These are phyloP conservation scores for Ariopsis seemanni DNA, from an alignment of 2,113 vertebrate species.

Conservation along the genomic window DNA sequence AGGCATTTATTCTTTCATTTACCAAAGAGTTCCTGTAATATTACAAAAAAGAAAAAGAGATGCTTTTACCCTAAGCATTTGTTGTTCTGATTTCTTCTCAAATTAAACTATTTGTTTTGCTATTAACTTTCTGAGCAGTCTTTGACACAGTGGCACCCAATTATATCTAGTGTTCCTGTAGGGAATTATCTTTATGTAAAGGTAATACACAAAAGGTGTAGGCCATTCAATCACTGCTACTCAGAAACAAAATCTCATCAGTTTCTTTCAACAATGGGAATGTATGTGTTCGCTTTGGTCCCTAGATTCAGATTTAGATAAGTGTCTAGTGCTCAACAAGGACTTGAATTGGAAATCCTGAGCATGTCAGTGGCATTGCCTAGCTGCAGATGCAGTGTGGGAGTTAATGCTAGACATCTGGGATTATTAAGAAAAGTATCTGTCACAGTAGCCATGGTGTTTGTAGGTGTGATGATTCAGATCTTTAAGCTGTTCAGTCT, in stretches of 20 bases:
- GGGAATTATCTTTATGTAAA: slow-evolving; percentile 38
- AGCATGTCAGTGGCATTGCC: slow-evolving; percentile 15
- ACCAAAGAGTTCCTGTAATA: slow-evolving; percentile 19
- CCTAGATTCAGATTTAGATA: slow-evolving; percentile 46
- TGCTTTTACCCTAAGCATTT: neutral
- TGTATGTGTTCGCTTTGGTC: slow-evolving; percentile 3
- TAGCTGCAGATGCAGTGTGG: slow-evolving; percentile 31
- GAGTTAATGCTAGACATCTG: slow-evolving; percentile 38
- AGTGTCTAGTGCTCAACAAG: slow-evolving; percentile 12
- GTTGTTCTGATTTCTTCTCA: neutral
- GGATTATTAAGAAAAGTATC: slow-evolving; percentile 39
- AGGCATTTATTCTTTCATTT: slow-evolving; percentile 19
- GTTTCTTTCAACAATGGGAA: slow-evolving; percentile 16
- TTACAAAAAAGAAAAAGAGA: slow-evolving; percentile 11
- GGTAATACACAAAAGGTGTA: slow-evolving; percentile 32
- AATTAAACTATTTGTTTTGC: slow-evolving; percentile 25
- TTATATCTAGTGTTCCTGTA: slow-evolving; percentile 20
- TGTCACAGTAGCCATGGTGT: slow-evolving; percentile 10
- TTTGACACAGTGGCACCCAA: slow-evolving; percentile 16
- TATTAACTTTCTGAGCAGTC: slow-evolving; percentile 4
- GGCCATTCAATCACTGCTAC: slow-evolving; percentile 35
- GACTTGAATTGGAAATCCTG: slow-evolving; percentile 16
- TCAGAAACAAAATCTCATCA: slow-evolving; percentile 35
- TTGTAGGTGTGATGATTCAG: slow-evolving; percentile 46
- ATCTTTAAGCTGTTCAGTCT: slow-evolving; percentile 32